Evolutionary conservation across 2,888 invertebrate genomes (phyloP).

Genomic region (Cremastinae sp.): DNA sequence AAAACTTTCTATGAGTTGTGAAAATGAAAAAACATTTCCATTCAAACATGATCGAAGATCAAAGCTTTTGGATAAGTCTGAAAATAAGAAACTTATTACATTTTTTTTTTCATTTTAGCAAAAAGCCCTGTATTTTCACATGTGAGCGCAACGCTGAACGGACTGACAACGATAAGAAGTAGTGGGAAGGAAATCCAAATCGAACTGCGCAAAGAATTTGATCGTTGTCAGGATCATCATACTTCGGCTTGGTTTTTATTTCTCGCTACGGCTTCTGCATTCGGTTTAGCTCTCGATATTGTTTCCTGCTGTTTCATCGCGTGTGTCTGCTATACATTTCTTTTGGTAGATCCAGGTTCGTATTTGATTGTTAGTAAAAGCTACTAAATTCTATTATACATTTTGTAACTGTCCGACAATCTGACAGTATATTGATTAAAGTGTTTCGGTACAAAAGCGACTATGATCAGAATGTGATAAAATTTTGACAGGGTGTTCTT

Average conservation of each 20-base stretch:
- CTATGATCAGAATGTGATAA: too few species aligned
- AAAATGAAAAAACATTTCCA: background rate
- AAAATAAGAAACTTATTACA: too few species aligned
- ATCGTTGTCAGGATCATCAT: conserved; percentile 86
- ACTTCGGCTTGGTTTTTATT: conserved; percentile 87
- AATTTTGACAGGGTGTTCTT: too few species aligned
- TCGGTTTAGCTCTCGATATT: conserved; percentile 89
- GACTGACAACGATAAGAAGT: conserved; percentile 93
- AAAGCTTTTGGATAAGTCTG: too few species aligned
- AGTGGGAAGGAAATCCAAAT: conserved; percentile 84
- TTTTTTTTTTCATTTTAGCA: conserved; percentile 75
- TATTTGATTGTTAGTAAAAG: too few species aligned
- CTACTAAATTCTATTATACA: too few species aligned
- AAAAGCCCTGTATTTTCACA: conserved; percentile 96
- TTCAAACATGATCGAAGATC: too few species aligned
- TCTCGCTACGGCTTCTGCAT: conserved; percentile 84
- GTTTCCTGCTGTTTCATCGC: conserved; percentile 86
- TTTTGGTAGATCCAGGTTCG: conserved; percentile 83
- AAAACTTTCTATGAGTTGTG: conserved; percentile 21
- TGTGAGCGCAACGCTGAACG: conserved; percentile 91
- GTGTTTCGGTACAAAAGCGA: too few species aligned
- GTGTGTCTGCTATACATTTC: conserved; percentile 84
- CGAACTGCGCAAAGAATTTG: conserved; percentile 88
- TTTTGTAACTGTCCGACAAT: too few species aligned
- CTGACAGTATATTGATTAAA: too few species aligned